A percentile compares a stretch with the other conserved stretches of the same genome.
Evolutionary conservation across 2,113 vertebrate species (phyloP).

Genomic region (Saccopteryx bilineata): DNA sequence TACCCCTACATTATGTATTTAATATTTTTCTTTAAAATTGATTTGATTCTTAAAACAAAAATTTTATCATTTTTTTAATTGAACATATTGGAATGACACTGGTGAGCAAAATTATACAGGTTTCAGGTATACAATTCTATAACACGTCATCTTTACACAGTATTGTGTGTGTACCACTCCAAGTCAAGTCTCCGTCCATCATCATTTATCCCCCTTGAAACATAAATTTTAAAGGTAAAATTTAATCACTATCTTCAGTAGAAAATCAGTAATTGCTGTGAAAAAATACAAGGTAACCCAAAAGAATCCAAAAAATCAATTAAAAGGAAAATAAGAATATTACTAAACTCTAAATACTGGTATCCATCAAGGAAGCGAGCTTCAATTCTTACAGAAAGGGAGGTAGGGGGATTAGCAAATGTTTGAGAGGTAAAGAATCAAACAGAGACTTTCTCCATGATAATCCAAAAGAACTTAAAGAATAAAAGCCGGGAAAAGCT

Average conservation of each 20-base stretch:
- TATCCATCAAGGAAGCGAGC: not conserved
- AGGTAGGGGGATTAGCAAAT: not conserved
- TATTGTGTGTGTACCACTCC: too few species aligned
- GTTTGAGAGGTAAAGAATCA: not conserved
- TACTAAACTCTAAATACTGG: not conserved
- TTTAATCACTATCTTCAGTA: constrained; percentile 5
- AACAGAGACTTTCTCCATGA: not conserved
- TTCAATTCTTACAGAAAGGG: not conserved
- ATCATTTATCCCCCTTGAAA: not conserved
- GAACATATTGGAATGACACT: too few species aligned
- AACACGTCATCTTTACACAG: too few species aligned
- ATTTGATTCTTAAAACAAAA: not conserved
- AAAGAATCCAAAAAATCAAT: not conserved
- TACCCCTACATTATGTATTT: not conserved
- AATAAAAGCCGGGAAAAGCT: not conserved
- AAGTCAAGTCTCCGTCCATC: too few species aligned
- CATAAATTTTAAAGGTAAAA: constrained; percentile 11
- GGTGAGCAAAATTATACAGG: too few species aligned
- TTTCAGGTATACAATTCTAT: too few species aligned
- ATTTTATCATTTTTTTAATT: too few species aligned
- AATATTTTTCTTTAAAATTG: constrained; percentile 48
- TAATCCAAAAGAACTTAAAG: constrained; percentile 18
- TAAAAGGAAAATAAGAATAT: not conserved
- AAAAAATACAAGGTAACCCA: constrained; percentile 13
- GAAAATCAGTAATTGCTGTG: constrained; percentile 38